Evolutionary conservation across 2,113 vertebrate genomes (phyloP).

Genomic region (Dunckerocampus dactyliophorus): DNA sequence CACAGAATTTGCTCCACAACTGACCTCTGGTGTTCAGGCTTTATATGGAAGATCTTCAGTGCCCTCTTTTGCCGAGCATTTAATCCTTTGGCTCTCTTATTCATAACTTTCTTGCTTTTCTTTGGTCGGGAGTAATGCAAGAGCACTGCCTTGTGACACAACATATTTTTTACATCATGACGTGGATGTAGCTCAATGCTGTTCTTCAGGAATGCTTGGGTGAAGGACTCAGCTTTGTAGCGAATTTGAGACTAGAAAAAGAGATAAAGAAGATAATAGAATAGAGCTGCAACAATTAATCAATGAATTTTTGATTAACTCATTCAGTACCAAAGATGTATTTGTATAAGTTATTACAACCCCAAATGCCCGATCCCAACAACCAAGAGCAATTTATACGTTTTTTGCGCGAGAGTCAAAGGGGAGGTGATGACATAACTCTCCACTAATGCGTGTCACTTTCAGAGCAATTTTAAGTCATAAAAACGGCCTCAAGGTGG

Average conservation of each 20-base stretch:
- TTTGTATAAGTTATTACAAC: no score
- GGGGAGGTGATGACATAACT: no score
- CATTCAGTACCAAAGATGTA: no score
- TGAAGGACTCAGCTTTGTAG: constrained; percentile 70
- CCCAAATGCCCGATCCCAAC: no score
- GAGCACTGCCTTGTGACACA: constrained; percentile 80
- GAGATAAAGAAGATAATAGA: not conserved
- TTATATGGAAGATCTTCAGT: constrained; percentile 53
- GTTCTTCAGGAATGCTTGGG: constrained; percentile 77
- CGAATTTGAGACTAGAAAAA: constrained; percentile 47
- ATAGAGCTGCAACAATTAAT: not conserved
- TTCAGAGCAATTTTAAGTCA: no score
- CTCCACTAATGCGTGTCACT: no score
- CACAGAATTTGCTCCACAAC: constrained; percentile 14
- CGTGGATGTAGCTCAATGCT: constrained; percentile 51
- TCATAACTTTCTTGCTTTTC: constrained; percentile 60
- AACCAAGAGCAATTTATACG: no score
- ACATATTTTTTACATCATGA: constrained; percentile 39
- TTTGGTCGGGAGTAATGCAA: constrained; percentile 66
- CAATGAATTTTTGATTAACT: no score
- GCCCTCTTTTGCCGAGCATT: constrained; percentile 49
- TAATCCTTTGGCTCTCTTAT: constrained; percentile 48
- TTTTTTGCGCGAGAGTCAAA: no score
- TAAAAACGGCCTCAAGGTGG: no score
- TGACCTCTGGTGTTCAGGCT: constrained; percentile 74